Evolutionary conservation across 1,140 invertebrate genomes (phyloP), one percentile per base, ranked within the genome.

Genomic region (Eurosta solidaginis): DNA sequence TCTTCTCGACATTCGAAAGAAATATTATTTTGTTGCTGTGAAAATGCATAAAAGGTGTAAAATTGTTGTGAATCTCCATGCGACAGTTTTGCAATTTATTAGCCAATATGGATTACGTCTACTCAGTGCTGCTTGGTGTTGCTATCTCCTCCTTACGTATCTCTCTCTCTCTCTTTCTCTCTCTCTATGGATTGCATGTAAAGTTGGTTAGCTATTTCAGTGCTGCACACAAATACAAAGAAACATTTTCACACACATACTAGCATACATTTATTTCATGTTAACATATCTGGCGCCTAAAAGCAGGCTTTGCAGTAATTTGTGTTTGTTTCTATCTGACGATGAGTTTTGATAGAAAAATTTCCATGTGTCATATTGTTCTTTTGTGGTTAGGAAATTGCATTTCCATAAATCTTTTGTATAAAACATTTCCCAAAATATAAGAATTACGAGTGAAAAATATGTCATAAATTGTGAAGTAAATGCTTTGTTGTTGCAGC

Each of bases 11-110:
- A 63, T 63, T 40, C 20, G n/a, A 40, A 40, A 68, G 33, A 68
- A 68, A 68, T 68, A 68, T 42, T 68, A 20, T 54, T 54, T 68
- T 22, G 59, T 68, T 68, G 59, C n/a, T 68, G n/a, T 68, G n/a
- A 22, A 52, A 52, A 52, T 36, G 33, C n/a, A 42, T 22, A 68
- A 68, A 40, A 68, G 59, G 59, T 68, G 36, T 68, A 68, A 68
- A 68, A 68, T 42, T 68, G 59, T 22, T 42, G 59, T 68, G 33
- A 68, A 68, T 22, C n/a, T 68, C 59, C 59, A 68, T 42, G 36
- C 59, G 59, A 68, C 59, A 68, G 59, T 68, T 7, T 68, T 68
- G 33, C 36, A 40, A 68, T 68, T 68, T 68, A 68, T 68, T 68
- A 33, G 59, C 29, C 59, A 68, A 68, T 68, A 68, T 68, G 59